Conservation (phyloP, 2,113 vertebrate genomes). For the Stigmatopora nigra region DNA sequence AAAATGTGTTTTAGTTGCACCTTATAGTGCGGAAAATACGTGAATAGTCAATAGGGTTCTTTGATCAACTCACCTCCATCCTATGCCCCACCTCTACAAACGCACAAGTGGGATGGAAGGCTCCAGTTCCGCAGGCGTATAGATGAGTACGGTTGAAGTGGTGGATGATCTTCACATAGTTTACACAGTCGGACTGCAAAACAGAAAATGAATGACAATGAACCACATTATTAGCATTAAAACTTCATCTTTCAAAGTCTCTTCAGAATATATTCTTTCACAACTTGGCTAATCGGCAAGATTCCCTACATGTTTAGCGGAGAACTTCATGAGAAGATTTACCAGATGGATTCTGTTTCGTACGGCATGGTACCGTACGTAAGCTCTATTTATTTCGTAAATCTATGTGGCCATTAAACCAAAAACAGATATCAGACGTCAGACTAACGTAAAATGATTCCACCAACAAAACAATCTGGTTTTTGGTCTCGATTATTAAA, state of each 20-base stretch:
- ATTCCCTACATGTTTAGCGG: neutral
- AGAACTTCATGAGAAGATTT: neutral
- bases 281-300: neutral
- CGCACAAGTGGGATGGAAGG: conserved; percentile 89
- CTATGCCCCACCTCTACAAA: conserved; percentile 84
- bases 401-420: neutral
- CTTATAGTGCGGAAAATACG: too few relatives aligned
- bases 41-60: too few relatives aligned
- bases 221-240: neutral
- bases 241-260: neutral
- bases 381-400: neutral
- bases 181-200: conserved; percentile 87
- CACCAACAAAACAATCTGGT: neutral
- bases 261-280: too few relatives aligned
- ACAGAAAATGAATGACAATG: conserved; percentile 12
- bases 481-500: neutral
- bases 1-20: too few relatives aligned
- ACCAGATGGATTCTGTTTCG: neutral
- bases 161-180: conserved; percentile 92
- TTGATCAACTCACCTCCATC: conserved; percentile 70
- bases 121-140: conserved; percentile 87
- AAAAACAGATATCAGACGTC: neutral
- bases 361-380: too few relatives aligned
- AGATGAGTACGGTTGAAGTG: conserved; percentile 88
- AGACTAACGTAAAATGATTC: neutral